Evolutionary conservation across 2,113 vertebrate species (phyloP), one percentile per base, ranked within the genome.

Genomic region (Tragelaphus strepsiceros): DNA sequence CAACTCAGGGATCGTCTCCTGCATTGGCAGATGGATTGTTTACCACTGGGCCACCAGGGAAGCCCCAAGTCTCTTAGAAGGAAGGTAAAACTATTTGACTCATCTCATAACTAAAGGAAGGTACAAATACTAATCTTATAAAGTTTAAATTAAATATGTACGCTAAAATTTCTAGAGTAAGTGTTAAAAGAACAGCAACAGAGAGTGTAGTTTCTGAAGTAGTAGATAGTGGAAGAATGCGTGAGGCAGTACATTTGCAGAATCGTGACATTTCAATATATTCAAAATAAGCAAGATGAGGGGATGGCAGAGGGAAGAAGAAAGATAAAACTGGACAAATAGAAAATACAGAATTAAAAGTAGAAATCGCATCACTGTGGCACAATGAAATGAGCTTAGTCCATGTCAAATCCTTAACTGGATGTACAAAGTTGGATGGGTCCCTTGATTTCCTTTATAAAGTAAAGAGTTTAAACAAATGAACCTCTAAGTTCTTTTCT

Each of bases 381-480:
- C 22, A 21, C 46, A 32, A 16, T 77, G 71, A 30, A 87, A 43
- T 16, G 22, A 53, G 24, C 30, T 78, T 58, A 43, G 28, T 9
- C 32, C n/a, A 22, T 14, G n/a, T 14, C 21, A 56, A 3, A 80
- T 64, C 91, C 32, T 71, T 51, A 83, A 28, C 16, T 32, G 88
- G 26, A 35, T 51, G 10, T 61, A 22, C 64, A 12, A 89, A 93
- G 11, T 86, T 89, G 51, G 22, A 54, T 35, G 5, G 7, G 56
- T 51, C 35, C 78, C 6, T 93, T 39, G 82, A 64, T 51, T 84
- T 92, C 43, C 10, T 19, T 92, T 56, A 12, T 15, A 89, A 91
- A 88, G 49, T 28, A 80, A 64, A 83, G 54, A 62, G 1, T 94
- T 74, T 87, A 22, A 97, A 88, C 21, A 35, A 91, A 81, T 39